Base-by-base conservation (phyloP, 1,140 invertebrate genomes). In the Drosophila willistoni region DNA sequence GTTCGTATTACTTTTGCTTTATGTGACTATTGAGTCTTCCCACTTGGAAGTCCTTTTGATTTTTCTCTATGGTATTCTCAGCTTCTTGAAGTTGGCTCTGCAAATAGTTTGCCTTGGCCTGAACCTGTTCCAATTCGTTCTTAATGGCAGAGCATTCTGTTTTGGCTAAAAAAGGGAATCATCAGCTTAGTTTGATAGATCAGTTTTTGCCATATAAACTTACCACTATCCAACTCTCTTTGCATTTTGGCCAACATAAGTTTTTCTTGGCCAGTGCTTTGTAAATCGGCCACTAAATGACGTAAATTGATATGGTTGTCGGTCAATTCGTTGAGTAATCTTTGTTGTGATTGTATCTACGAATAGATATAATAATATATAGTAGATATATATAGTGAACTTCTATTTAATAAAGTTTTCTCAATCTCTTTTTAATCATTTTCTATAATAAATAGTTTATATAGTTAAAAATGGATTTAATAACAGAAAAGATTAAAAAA, bases 281-380 rank as follows among this genome's bases (percentile, higher is more conserved):
- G 91, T 2, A 92, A 63, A 82, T 92, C 91, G 1, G 91, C 90
- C 29, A 92, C 89, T 57, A 92, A 44, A 68, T 92, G 91, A 9
- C 91, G 75, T 44, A 92, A 41, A n/a, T 71, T 84, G 14, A 92
- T 90, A 42, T 92, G 91, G 34, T 92, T 92, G 57, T 92, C 91
- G 0, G 91, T 92, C 33, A 91, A 81, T 39, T 91, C 87, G 56
- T 91, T 91, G 17, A 92, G 73, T 19, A 92, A 39, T 59, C 67
- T 81, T 54, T 92, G 91, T 57, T 92, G 91, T 0, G 91, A 91
- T 56, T 79, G 77, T 6, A 92, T 91, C 75, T 92, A 34, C 1
- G 17, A 29, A 29, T 29, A 29, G 6, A 29, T 29, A 29, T 29
- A 29, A 29, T 29, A 6, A 29, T 29, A 29, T 6, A 25, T 25